Conservation (phyloP, 2,888 invertebrate species). For the Volucella inanis region DNA sequence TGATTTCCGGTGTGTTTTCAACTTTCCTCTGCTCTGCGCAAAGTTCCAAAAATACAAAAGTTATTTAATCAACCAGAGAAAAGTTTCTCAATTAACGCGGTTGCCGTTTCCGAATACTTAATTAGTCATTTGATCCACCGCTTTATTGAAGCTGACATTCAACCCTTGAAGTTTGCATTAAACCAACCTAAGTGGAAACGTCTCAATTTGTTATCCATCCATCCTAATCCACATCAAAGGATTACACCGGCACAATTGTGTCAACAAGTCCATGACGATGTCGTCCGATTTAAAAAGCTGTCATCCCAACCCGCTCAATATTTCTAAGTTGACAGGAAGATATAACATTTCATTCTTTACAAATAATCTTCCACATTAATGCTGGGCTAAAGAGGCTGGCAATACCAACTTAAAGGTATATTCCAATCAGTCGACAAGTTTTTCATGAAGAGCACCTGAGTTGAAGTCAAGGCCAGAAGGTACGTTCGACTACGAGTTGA, state of each 20-base stretch:
- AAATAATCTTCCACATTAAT: slow-evolving; percentile 48
- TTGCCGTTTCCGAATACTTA: slow-evolving; percentile 65
- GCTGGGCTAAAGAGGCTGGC: slow-evolving; percentile 25
- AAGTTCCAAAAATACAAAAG: slow-evolving; percentile 47
- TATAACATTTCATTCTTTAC: slow-evolving; percentile 43
- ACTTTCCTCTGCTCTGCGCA: not conserved
- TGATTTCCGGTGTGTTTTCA: slow-evolving; percentile 39
- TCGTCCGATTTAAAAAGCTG: slow-evolving; percentile 19
- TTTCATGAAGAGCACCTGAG: slow-evolving; percentile 7
- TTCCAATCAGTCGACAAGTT: not conserved
- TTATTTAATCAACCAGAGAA: slow-evolving; percentile 72
- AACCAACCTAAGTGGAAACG: slow-evolving; percentile 55
- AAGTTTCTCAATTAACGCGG: slow-evolving; percentile 74
- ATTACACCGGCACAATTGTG: slow-evolving; percentile 32
- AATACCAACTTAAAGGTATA: slow-evolving; percentile 19
- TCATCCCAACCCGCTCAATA: not conserved
- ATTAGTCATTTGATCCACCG: slow-evolving; percentile 63
- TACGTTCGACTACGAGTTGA: slow-evolving; percentile 1
- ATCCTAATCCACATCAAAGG: slow-evolving; percentile 47
- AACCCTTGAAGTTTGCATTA: slow-evolving; percentile 49
- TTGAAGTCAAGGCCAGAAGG: not conserved
- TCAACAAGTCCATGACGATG: slow-evolving; percentile 24
- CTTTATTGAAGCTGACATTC: not conserved
- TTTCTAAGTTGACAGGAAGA: slow-evolving; percentile 31
- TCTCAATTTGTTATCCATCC: slow-evolving; percentile 56